Base-by-base conservation (phyloP, 1,140 invertebrate genomes). In the Eueides isabella region DNA sequence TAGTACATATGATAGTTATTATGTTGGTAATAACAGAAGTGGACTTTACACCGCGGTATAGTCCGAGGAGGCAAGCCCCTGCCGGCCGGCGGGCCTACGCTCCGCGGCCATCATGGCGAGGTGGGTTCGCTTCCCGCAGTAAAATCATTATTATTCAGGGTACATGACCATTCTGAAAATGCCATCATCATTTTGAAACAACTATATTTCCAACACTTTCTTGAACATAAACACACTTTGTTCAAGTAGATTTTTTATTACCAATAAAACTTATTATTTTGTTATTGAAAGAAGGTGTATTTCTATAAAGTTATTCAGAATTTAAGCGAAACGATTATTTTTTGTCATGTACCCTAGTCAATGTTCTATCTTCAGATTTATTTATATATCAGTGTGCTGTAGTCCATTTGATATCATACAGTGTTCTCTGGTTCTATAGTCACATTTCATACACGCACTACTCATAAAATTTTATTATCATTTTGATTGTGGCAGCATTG, bases 41-140 rank as follows among this genome's bases (percentile, higher is more conserved):
- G 96, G 96, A 96, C 95, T 92, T 95, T 96, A 93, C 96, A 96
- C 93, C 95, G 96, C 84, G 96, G 96, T 93, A 96, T 96, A 86
- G 94, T 95, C 85, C 96, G 96, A 92, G 96, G 96, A 93, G 96
- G 95, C 92, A 95, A 95, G 90, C 84, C 94, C 93, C 85, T 93
- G 89, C 91, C 93, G 87, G 88, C 92, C 84, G 89, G 81, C 78
- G 87, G 81, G 76, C 76, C 81, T 62, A 77, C 86, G 64, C 86
- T 84, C 33, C 87, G 88, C 67, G 82, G 82, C 71, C 82, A 86
- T 63, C 82, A 82, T 74, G 80, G 81, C 85, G 88, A 91, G 89
- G 89, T 92, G 89, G 88, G 90, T 91, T 68, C 68, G 71, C 81
- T 83, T 80, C 82, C 82, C 78, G 78, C 82, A 78, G 68, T 63